Evolutionary conservation across 2,888 invertebrate genomes (phyloP).

Genomic region (Drosophila monieri): DNA sequence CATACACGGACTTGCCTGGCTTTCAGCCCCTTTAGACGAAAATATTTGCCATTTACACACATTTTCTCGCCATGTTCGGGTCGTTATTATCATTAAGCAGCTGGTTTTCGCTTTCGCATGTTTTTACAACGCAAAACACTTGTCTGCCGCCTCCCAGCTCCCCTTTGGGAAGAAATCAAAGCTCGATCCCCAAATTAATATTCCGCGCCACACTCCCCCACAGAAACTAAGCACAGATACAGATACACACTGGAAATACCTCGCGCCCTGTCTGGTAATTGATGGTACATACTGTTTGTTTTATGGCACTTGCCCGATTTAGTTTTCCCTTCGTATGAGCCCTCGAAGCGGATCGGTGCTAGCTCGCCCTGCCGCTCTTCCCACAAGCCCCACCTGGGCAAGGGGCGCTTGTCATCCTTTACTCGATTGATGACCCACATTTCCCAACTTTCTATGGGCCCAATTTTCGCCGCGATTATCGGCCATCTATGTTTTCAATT

Average conservation of each 20-base stretch:
- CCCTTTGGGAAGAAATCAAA: conserved; percentile 68
- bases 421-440: not conserved
- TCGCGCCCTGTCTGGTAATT: conserved; percentile 44
- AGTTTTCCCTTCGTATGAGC: conserved; percentile 12
- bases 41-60: not conserved
- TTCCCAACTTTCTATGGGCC: conserved; percentile 20
- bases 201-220: conserved; percentile 69
- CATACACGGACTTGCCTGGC: too few relatives aligned
- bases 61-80: conserved; percentile 46
- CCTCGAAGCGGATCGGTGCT: too few relatives aligned
- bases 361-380: not conserved
- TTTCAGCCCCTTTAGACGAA: not conserved
- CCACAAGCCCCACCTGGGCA: not conserved
- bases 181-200: conserved; percentile 79
- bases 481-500: conserved; percentile 16
- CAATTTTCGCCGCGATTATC: too few relatives aligned
- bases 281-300: conserved; percentile 42
- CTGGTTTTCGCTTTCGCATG: conserved; percentile 57
- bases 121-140: conserved; percentile 77
- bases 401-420: not conserved
- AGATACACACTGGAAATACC: conserved; percentile 21
- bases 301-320: conserved; percentile 43
- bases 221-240: conserved; percentile 32
- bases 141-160: conserved; percentile 42
- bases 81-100: conserved; percentile 40